These are phyloP conservation scores for Vidua macroura DNA, from an alignment of 2,113 vertebrate species.

Conservation along the genomic window DNA sequence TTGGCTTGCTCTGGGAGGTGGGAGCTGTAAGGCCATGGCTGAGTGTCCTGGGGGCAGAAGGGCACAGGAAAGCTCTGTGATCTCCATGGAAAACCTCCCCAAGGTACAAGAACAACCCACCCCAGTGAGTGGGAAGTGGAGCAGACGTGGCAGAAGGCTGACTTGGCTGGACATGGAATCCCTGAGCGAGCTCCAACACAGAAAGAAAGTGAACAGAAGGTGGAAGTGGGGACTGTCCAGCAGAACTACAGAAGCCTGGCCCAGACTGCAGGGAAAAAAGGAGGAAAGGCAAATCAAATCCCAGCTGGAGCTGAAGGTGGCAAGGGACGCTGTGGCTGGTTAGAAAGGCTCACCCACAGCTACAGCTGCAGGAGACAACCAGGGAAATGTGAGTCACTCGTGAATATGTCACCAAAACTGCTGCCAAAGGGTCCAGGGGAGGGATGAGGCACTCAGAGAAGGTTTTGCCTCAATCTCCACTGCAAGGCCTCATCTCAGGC, in stretches of 20 bases:
- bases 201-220: conserved; percentile 1
- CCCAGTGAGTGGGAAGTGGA: neutral
- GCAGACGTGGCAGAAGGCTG: conserved; percentile 10
- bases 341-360: neutral
- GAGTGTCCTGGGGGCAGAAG: neutral
- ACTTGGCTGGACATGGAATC: neutral
- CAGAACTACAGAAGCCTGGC: neutral
- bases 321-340: too few relatives aligned
- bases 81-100: neutral
- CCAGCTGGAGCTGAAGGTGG: neutral
- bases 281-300: neutral
- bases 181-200: neutral
- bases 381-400: neutral
- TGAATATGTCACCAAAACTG: neutral
- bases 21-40: neutral
- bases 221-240: neutral
- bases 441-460: neutral
- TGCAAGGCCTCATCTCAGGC: neutral
- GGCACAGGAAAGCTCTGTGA: neutral
- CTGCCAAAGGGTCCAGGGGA: neutral
- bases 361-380: neutral
- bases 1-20: neutral
- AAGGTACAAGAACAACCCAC: neutral
- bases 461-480: neutral
- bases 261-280: neutral